Conservation (phyloP, 2,888 invertebrate genomes). For the Brachypterus glaber region DNA sequence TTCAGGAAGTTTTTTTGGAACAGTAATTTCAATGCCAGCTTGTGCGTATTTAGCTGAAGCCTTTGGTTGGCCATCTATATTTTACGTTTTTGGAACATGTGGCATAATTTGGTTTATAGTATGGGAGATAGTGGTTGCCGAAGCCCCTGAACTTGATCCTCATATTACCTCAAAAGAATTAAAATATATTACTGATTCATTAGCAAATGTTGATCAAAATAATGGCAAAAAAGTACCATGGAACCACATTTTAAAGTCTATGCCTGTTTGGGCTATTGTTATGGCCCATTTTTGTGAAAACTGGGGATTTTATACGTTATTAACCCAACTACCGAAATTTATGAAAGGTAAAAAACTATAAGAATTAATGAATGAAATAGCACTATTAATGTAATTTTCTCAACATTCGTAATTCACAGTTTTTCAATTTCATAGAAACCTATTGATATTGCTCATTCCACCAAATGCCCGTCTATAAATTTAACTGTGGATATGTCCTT, state of each 20-base stretch:
- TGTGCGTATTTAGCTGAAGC: conserved; percentile 63
- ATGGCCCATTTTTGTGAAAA: conserved; percentile 80
- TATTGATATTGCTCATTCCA: no score
- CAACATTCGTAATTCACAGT: no score
- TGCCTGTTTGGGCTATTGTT: conserved; percentile 75
- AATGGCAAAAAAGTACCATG: conserved; percentile 59
- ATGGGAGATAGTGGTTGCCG: conserved; percentile 63
- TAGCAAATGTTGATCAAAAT: conserved; percentile 44
- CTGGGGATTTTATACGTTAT: conserved; percentile 82
- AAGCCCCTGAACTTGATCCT: conserved; percentile 65
- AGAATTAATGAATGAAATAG: background rate
- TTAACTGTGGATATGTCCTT: no score
- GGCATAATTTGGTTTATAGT: conserved; percentile 62
- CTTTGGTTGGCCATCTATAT: conserved; percentile 73
- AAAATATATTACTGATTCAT: conserved; percentile 57
- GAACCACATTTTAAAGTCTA: conserved; percentile 63
- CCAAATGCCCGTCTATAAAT: no score
- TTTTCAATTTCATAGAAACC: no score
- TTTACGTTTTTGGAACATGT: conserved; percentile 60
- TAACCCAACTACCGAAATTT: conserved; percentile 75
- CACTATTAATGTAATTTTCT: no score
- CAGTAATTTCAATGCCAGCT: conserved; percentile 72
- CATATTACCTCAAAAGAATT: conserved; percentile 63
- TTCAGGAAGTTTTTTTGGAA: conserved; percentile 78
- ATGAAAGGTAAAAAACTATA: conserved; percentile 59